These are phyloP conservation scores for Anodontia alba DNA, from an alignment of 2,888 invertebrate species.

Conservation along the genomic window DNA sequence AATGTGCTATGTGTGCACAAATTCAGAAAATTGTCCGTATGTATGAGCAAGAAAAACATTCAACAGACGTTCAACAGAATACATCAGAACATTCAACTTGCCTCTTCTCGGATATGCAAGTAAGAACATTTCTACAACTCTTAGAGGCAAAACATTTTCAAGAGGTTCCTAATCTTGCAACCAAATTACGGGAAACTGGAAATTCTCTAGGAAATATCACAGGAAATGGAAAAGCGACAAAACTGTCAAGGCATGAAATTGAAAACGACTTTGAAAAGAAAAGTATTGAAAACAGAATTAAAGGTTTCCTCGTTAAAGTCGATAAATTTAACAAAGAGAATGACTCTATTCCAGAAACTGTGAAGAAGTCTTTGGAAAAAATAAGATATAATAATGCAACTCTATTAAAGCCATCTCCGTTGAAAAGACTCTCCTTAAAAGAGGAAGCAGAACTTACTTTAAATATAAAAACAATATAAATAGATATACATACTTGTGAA, in stretches of 20 bases:
- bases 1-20: slow-evolving; percentile 40
- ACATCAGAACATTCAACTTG: slow-evolving; percentile 40
- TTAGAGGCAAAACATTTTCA: slow-evolving; percentile 44
- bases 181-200: slow-evolving; percentile 33
- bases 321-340: slow-evolving; percentile 46
- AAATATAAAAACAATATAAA: not conserved
- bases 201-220: not conserved
- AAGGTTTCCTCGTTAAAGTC: slow-evolving; percentile 43
- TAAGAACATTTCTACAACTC: slow-evolving; percentile 43
- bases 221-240: not conserved
- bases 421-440: not conserved
- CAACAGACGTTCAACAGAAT: not conserved
- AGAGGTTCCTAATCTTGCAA: slow-evolving; percentile 34
- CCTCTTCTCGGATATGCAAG: slow-evolving; percentile 53
- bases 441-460: not conserved
- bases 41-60: slow-evolving; percentile 21
- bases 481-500: too few species aligned
- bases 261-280: slow-evolving; percentile 21
- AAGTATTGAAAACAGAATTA: slow-evolving; percentile 34
- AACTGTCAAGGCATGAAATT: slow-evolving; percentile 31
- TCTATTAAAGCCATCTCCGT: not conserved
- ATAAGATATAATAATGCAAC: slow-evolving; percentile 42
- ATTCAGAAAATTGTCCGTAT: slow-evolving; percentile 45
- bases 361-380: slow-evolving; percentile 40
- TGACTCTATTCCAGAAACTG: slow-evolving; percentile 32